Evolutionary conservation across 2,888 invertebrate species (phyloP).

Genomic region (Mycalesis mineus): DNA sequence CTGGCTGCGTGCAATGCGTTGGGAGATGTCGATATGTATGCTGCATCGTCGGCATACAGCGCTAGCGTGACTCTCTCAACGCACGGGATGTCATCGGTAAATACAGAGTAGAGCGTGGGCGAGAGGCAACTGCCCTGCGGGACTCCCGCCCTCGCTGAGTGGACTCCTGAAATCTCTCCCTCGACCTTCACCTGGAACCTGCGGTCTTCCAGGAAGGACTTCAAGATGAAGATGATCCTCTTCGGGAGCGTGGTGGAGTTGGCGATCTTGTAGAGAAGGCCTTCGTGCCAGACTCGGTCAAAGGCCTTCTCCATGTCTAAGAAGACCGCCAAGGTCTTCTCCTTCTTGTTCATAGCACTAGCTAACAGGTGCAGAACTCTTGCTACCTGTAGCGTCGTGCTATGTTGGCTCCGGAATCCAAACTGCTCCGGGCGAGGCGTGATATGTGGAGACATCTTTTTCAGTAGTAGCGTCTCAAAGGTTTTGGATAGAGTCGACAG

Average conservation of each 20-base stretch:
- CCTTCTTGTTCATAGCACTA: slow-evolving; percentile 21
- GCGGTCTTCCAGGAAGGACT: not conserved
- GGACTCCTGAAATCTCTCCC: not conserved
- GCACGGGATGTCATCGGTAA: not conserved
- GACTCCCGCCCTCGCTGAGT: not conserved
- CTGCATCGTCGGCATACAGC: not conserved
- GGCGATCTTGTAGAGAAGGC: slow-evolving; percentile 7
- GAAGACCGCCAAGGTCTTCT: slow-evolving; percentile 29
- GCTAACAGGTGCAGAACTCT: slow-evolving; percentile 32
- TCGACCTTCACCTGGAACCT: not conserved
- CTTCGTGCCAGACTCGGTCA: slow-evolving; percentile 38
- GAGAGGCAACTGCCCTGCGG: not conserved
- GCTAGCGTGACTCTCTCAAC: not conserved
- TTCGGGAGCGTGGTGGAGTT: not conserved
- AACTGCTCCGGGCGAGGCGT: slow-evolving; percentile 27
- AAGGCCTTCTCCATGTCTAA: slow-evolving; percentile 40
- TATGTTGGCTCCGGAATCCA: slow-evolving; percentile 31
- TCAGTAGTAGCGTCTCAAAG: slow-evolving; percentile 31
- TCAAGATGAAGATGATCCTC: not conserved
- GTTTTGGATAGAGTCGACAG: slow-evolving; percentile 30
- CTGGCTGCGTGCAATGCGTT: not conserved
- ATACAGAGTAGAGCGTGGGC: not conserved
- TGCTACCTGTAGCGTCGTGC: slow-evolving; percentile 35
- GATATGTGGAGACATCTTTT: no score
- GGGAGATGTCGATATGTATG: not conserved